These are phyloP conservation scores for Philaenus spumarius DNA, from an alignment of 1,140 invertebrate species.

Conservation along the genomic window DNA sequence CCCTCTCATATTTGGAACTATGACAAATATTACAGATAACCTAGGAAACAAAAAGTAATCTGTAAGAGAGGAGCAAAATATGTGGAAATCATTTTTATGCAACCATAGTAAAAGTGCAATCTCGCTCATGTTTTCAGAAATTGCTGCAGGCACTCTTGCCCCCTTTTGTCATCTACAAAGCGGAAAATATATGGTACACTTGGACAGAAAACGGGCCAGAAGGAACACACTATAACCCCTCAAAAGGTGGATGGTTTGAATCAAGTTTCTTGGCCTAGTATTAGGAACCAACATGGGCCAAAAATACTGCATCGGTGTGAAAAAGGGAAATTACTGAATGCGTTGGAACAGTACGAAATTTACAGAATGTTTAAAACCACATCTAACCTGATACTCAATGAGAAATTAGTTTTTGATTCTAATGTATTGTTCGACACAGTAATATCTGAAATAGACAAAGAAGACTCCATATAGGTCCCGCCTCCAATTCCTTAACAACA, in stretches of 20 bases:
- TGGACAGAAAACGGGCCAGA: slow-evolving; percentile 36
- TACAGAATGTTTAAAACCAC: too few species aligned
- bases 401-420: too few species aligned
- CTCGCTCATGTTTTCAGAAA: slow-evolving; percentile 25
- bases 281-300: slow-evolving; percentile 29
- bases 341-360: too few species aligned
- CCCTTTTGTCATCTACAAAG: slow-evolving; percentile 38
- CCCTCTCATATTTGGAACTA: slow-evolving; percentile 38
- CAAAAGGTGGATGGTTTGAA: slow-evolving; percentile 37
- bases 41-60: slow-evolving; percentile 29
- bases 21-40: slow-evolving; percentile 40
- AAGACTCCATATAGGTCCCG: too few species aligned
- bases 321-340: too few species aligned
- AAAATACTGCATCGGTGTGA: too few species aligned
- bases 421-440: too few species aligned
- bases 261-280: slow-evolving; percentile 33
- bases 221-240: slow-evolving; percentile 31
- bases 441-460: too few species aligned
- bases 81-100: slow-evolving; percentile 19
- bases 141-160: slow-evolving; percentile 27
- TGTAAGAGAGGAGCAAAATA: too few species aligned
- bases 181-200: slow-evolving; percentile 33
- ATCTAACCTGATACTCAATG: too few species aligned
- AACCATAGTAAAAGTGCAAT: slow-evolving; percentile 19
- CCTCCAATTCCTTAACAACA: too few species aligned